A percentile compares a stretch with the other conserved stretches of the same genome.
phyloP scores from a whole-genome alignment of 2,797 vertebrate genomes.

The Malurus splendens region DNA sequence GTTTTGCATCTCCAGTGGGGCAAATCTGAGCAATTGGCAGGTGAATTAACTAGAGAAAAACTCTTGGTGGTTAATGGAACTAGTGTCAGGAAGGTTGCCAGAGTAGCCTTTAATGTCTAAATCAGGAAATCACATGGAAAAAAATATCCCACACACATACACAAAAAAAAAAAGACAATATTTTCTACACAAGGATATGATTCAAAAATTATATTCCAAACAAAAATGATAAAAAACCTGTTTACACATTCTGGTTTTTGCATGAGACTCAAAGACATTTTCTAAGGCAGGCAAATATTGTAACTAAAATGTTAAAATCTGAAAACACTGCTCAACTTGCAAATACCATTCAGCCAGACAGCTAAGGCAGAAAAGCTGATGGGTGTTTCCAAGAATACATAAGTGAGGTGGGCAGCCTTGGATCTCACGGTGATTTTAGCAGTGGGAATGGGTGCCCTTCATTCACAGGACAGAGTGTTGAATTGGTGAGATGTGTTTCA shows the following conservation, averaged over 20 bases:
- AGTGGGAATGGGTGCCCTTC: background rate
- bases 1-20: background rate
- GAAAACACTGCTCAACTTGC: background rate
- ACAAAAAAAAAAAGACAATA: background rate
- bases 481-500: background rate
- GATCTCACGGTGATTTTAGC: background rate
- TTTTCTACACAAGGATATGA: fast-evolving
- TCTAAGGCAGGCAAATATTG: background rate
- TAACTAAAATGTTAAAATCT: background rate
- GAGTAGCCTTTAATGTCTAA: background rate
- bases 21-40: background rate
- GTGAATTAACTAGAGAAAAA: background rate
- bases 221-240: background rate
- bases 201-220: background rate
- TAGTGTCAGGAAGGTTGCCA: background rate
- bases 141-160: background rate
- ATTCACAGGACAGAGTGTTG: background rate
- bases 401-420: background rate
- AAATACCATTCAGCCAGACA: background rate
- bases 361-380: background rate
- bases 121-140: background rate
- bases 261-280: background rate
- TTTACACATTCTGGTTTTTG: background rate
- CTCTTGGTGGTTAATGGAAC: background rate
- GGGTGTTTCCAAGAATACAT: background rate